A percentile compares a stretch with the other conserved stretches of the same genome.
These are phyloP conservation scores for Taurulus bubalis DNA, from an alignment of 2,113 vertebrate species.

Conservation along the genomic window DNA sequence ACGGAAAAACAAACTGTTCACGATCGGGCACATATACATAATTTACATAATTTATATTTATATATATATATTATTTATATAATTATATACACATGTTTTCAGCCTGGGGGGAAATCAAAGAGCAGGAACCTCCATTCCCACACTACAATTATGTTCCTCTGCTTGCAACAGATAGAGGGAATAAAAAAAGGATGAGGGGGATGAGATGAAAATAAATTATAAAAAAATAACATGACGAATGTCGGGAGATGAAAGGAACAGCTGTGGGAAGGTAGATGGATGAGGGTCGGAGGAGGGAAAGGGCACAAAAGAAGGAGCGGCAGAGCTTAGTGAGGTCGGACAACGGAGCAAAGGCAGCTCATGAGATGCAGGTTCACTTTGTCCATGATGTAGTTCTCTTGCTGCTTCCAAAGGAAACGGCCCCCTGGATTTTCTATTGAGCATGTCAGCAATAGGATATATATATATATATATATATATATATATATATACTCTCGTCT, in stretches of 20 bases:
- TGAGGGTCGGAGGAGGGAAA: not conserved
- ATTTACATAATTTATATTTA: no score
- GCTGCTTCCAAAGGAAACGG: conserved; percentile 6
- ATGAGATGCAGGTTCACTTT: conserved; percentile 40
- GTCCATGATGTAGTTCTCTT: conserved; percentile 47
- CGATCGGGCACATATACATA: conserved; percentile 45
- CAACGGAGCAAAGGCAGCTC: conserved; percentile 27
- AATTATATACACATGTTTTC: conserved; percentile 19
- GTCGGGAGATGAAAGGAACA: conserved; percentile 9
- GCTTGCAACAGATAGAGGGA: conserved; percentile 34
- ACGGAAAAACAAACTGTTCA: conserved; percentile 55
- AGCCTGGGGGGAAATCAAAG: conserved; percentile 64
- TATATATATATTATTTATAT: conserved; percentile 2
- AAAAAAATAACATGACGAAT: conserved; percentile 9
- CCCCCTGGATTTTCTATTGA: conserved; percentile 36
- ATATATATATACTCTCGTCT: not conserved
- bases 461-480: not conserved
- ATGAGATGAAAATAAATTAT: conserved; percentile 14
- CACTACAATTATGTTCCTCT: conserved; percentile 47
- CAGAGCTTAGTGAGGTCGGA: conserved; percentile 21
- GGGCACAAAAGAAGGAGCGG: not conserved
- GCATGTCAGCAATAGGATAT: conserved; percentile 14
- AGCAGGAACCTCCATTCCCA: conserved; percentile 41
- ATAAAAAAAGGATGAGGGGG: conserved; percentile 41
- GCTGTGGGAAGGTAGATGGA: not conserved